Conservation (phyloP, 1,140 invertebrate species). For the Bombus difficillimus region DNA sequence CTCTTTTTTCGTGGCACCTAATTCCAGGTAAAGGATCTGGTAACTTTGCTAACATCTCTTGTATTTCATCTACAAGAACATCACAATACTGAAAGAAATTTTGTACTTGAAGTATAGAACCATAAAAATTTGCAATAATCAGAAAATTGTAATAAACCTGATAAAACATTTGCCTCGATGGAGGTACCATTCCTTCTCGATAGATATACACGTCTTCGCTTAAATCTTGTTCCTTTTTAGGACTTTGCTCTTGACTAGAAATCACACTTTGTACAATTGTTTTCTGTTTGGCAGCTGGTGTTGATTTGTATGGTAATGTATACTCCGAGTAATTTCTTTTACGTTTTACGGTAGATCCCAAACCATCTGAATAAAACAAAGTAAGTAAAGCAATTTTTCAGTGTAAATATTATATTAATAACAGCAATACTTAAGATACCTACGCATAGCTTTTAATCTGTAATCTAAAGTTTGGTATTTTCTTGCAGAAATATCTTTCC, state of each 20-base stretch:
- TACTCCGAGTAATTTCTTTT: conserved; percentile 84
- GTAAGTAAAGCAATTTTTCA: conserved; percentile 7
- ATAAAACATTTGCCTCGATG: conserved; percentile 92
- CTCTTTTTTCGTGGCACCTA: conserved; percentile 88
- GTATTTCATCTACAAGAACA: conserved; percentile 92
- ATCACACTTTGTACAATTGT: conserved; percentile 77
- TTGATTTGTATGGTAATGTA: conserved; percentile 83
- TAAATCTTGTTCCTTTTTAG: conserved; percentile 73
- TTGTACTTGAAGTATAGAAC: neutral
- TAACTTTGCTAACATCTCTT: conserved; percentile 88
- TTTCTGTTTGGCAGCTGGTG: conserved; percentile 77
- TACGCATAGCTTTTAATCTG: conserved; percentile 88
- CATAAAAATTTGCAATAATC: neutral
- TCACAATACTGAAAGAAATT: conserved; percentile 88
- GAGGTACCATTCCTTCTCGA: conserved; percentile 87
- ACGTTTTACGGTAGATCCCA: conserved; percentile 83
- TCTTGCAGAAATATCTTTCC: conserved; percentile 89
- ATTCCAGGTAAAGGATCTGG: conserved; percentile 85
- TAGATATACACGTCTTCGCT: conserved; percentile 85
- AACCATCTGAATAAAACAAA: conserved; percentile 78
- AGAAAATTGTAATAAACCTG: conserved; percentile 83
- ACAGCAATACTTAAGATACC: conserved; percentile 52
- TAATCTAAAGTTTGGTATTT: conserved; percentile 95
- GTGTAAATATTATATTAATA: conserved; percentile 9
- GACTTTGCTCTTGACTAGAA: conserved; percentile 65